phyloP scores from a whole-genome alignment of 2,888 invertebrate species.

The Melanotus villosus region DNA sequence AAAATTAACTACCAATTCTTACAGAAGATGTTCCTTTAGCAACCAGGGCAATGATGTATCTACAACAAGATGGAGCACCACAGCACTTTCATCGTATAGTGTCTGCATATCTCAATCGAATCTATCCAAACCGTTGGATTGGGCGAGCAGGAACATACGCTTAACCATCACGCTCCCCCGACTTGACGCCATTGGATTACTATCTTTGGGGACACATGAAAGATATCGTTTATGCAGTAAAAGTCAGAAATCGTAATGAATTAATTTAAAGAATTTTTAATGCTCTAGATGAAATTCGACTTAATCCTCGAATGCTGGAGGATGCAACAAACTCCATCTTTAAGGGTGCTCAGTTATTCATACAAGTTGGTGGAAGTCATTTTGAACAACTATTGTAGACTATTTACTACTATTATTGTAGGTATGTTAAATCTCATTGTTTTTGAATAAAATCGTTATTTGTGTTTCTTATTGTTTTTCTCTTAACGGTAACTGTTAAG shows the following conservation, averaged over 20 bases:
- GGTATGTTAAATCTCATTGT: no score
- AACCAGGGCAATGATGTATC: not conserved
- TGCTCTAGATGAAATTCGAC: not conserved
- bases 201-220: slow-evolving; percentile 10
- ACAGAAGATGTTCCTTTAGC: not conserved
- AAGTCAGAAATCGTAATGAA: not conserved
- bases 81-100: not conserved
- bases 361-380: no score
- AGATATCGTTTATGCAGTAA: not conserved
- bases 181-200: not conserved
- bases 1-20: slow-evolving; percentile 3
- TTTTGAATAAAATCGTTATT: no score
- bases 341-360: not conserved
- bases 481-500: no score
- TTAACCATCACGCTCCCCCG: not conserved
- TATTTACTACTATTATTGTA: no score
- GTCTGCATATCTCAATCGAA: not conserved
- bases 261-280: not conserved
- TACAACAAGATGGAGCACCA: not conserved
- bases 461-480: no score
- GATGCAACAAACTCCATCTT: not conserved
- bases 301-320: not conserved
- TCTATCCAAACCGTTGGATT: not conserved
- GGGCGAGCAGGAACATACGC: not conserved
- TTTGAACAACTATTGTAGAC: no score